Percentiles rank a stretch among this genome's conserved stretches.
Conservation (phyloP, 2,888 invertebrate species). For the Drosophila rellima region DNA sequence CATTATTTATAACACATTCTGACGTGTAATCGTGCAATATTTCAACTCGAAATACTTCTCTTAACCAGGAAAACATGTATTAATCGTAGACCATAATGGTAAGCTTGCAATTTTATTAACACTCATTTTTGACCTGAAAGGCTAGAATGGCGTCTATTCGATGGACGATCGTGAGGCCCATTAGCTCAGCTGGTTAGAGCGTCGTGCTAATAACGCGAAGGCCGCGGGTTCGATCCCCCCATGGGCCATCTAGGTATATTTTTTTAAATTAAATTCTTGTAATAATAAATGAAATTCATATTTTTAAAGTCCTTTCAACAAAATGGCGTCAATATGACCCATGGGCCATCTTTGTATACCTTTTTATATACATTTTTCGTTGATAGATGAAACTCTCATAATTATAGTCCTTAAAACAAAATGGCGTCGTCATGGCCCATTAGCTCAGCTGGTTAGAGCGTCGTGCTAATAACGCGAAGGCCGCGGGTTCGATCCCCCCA, state of each 20-base stretch:
- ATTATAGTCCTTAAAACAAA: constrained; percentile 1
- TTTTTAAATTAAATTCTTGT: neutral
- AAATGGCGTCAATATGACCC: too few species aligned
- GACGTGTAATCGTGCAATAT: constrained; percentile 37
- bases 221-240: constrained; percentile 86
- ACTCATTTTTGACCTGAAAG: neutral
- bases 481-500: constrained; percentile 86
- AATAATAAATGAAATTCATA: constrained; percentile 37
- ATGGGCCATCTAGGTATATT: constrained; percentile 58
- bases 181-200: constrained; percentile 86
- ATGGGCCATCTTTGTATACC: constrained; percentile 51
- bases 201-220: constrained; percentile 86
- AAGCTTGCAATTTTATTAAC: constrained; percentile 17
- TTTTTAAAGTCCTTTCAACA: constrained; percentile 4
- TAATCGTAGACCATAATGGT: constrained; percentile 8
- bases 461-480: constrained; percentile 86
- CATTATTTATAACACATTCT: constrained; percentile 24
- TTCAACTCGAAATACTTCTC: constrained; percentile 6
- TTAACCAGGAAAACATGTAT: neutral
- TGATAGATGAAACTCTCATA: neutral
- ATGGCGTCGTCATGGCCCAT: too few species aligned
- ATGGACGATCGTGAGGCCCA: constrained; percentile 66
- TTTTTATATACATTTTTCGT: neutral
- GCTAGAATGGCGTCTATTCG: neutral
- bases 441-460: constrained; percentile 86